A percentile compares a stretch with the other conserved stretches of the same genome.
Evolutionary conservation across 2,797 vertebrate genomes (phyloP).

Genomic region (Tokudaia tokunoshimensis): DNA sequence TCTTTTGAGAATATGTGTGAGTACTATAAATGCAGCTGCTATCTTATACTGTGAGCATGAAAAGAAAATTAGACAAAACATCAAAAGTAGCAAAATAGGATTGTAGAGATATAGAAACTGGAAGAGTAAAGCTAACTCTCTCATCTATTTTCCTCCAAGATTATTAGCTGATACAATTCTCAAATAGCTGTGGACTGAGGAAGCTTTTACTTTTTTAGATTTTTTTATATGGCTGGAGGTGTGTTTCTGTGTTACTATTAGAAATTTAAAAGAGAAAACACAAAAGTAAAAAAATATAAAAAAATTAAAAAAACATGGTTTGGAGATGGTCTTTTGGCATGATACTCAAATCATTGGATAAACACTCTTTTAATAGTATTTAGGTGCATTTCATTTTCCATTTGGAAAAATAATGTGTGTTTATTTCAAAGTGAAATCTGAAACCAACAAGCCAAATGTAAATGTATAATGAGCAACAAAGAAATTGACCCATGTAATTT

Average conservation of each 20-base stretch:
- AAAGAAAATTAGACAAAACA: not conserved
- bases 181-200: not conserved
- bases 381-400: conserved; percentile 22
- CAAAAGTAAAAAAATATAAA: not conserved
- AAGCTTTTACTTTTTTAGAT: conserved; percentile 13
- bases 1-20: conserved; percentile 78
- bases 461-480: conserved; percentile 35
- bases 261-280: not conserved
- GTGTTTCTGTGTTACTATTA: not conserved
- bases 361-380: not conserved
- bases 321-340: not conserved
- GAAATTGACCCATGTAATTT: conserved; percentile 25
- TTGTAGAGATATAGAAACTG: not conserved
- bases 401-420: not conserved
- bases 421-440: conserved; percentile 10
- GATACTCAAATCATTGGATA: not conserved
- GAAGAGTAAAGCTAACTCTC: not conserved
- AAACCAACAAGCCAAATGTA: conserved; percentile 47
- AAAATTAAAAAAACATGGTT: not conserved
- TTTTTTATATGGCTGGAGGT: not conserved
- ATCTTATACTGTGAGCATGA: not conserved
- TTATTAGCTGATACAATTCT: conserved; percentile 39
- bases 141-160: not conserved
- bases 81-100: not conserved
- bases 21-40: conserved; percentile 38